These are phyloP conservation scores for Aromia moschata DNA, from an alignment of 2,888 invertebrate genomes.

Conservation along the genomic window DNA sequence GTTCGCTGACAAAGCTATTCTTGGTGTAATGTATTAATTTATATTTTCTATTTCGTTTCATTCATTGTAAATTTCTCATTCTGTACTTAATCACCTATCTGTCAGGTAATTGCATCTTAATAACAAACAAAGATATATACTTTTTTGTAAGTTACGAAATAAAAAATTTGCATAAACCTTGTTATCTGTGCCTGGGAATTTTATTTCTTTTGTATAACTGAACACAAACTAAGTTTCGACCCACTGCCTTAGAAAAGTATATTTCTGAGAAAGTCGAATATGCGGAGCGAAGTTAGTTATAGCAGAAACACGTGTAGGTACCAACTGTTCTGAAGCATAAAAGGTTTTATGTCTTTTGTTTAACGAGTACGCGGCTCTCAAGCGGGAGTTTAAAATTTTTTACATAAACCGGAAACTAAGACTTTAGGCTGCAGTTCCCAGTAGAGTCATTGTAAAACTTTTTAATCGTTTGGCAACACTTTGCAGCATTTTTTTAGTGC, in stretches of 20 bases:
- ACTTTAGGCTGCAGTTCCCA: conserved; percentile 5
- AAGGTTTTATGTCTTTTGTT: conserved; percentile 15
- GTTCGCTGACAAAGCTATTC: too few relatives aligned
- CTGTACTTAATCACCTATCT: too few relatives aligned
- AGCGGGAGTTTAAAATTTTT: conserved; percentile 1
- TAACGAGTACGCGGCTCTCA: conserved; percentile 7
- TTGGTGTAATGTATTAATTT: too few relatives aligned
- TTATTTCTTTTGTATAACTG: background rate
- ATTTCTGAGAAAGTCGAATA: background rate
- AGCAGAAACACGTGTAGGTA: conserved; percentile 4
- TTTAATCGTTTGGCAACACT: too few relatives aligned
- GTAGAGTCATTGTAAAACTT: too few relatives aligned
- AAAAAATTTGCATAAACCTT: background rate
- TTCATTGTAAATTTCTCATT: too few relatives aligned
- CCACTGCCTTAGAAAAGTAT: too few relatives aligned
- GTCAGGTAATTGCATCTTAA: too few relatives aligned
- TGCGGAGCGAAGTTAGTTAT: conserved; percentile 7
- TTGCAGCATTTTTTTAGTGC: too few relatives aligned
- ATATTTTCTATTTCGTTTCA: too few relatives aligned
- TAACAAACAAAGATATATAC: too few relatives aligned
- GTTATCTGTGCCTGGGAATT: background rate
- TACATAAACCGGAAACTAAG: background rate
- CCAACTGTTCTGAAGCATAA: conserved; percentile 6
- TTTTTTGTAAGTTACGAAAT: too few relatives aligned
- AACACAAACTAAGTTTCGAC: conserved; percentile 2